Base-by-base conservation (phyloP, 2,113 vertebrate genomes). In the Rhinogobius similis region DNA sequence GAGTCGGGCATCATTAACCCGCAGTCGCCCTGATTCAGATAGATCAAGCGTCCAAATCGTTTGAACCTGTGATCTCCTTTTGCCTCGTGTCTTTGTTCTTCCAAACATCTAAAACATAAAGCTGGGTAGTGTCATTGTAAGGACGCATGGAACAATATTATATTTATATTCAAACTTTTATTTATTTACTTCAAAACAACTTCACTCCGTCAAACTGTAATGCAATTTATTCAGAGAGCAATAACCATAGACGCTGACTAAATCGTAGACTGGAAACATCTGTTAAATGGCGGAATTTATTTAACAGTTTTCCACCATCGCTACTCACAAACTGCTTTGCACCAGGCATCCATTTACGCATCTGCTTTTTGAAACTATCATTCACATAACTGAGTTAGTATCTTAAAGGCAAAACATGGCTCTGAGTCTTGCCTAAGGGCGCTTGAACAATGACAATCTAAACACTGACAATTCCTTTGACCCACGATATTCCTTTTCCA, bases 1-100 rank as follows among this genome's bases (percentile, higher is more conserved):
- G 80, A 83, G 81, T 86, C 76, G 86, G 71, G 84, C 84, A 82
- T 87, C 86, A 87, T 90, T 90, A 91, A 88, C 86, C 77, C 77
- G 79, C 75, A 53, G 67, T 79, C 72, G 76, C 76, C 73, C 69
- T 81, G 86, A 88, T 85, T 81, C 76, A 81, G 78, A 90, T 67
- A 77, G 77, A 89, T 84, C 69, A 78, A 71, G 32, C 65, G 27
- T 71, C 58, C 44, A 18, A 39, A 63, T 55, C 64, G 71, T 66
- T 21, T 53, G 52, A 62, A 4, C 63, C 21, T 62, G 53, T 53
- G 63, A 64, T 24, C 55, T 24, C 41, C 29, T 21, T 53, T 67
- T 55, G 48, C 1, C 12, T 24, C 5, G 2, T 6, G 3, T 13
- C 52, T 53, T 23, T 24, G 52, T 13, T 24, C 52, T 26, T 26